Base-by-base conservation (phyloP, 2,797 vertebrate genomes). In the Alca torda region DNA sequence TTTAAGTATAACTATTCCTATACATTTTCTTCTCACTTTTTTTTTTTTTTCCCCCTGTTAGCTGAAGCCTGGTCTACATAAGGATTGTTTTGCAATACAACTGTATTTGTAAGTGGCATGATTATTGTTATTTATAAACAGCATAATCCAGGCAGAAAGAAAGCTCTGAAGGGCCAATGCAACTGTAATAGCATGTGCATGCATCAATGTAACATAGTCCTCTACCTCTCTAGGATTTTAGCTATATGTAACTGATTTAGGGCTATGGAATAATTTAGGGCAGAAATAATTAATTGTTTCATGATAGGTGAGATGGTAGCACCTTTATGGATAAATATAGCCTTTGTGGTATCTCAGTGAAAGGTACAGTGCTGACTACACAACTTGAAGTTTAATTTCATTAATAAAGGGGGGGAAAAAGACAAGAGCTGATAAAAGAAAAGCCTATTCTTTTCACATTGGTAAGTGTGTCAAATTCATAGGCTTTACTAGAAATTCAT, bases 121-220 rank as follows among this genome's bases (percentile, higher is more conserved):
- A 63, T 67, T 89, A 18, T n/a, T 77, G 12, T 16, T 80, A 28
- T 46, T 93, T 94, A 82, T 63, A 65, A 82, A 37, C 18, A 76
- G 26, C 1, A 8, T 16, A 51, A 79, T 24, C 8, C 5, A 59
- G 37, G 11, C 11, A 90, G 59, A 85, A 82, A 64, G 30, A 48
- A 53, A 69, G 8, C 30, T 37, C 18, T 25, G 9, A 87, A 65
- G 33, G 78, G 13, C 3, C 28, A 68, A 30, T 2, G 0, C 41
- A 77, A 72, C 23, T 54, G 16, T 26, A 78, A 35, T 4, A 85
- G 31, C 56, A 63, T 5, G 8, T 46, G 4, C 1, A 2, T 53
- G 6, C 15, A 30, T 46, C 0, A 0, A 67, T 37, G 28, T 31
- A 78, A 43, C 1, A 2, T 1, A 64, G 19, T 54, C 11, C 14